Percentiles rank a stretch among this genome's conserved stretches.
Conservation (phyloP, 2,888 invertebrate species). For the Coelinius sp. region DNA sequence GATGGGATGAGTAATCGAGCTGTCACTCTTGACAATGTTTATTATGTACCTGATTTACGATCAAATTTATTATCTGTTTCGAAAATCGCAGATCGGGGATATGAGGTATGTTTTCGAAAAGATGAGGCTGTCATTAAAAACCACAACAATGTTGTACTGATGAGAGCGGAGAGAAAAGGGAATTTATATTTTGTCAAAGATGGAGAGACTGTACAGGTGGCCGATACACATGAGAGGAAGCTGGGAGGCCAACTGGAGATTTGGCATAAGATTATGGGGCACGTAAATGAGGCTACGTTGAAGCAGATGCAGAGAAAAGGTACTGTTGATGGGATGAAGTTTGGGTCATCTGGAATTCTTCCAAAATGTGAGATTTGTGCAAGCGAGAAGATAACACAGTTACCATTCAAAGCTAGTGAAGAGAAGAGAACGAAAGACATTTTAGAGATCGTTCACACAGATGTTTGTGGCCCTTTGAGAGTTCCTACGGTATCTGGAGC, state of each 20-base stretch:
- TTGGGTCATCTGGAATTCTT: neutral
- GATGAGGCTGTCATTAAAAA: conserved; percentile 13
- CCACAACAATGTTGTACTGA: neutral
- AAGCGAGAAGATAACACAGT: conserved; percentile 14
- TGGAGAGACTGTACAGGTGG: too few species aligned
- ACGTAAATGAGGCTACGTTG: neutral
- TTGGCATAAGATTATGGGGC: neutral
- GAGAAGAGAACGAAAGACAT: neutral
- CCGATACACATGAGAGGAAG: neutral
- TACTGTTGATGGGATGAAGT: neutral
- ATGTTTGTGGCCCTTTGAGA: conserved; percentile 36
- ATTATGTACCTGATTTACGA: conserved; percentile 22
- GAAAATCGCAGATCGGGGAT: conserved; percentile 9
- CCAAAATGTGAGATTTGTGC: conserved; percentile 31
- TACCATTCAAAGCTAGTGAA: neutral
- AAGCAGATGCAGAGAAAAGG: neutral
- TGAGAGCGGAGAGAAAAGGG: conserved; percentile 19
- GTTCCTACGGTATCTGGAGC: neutral
- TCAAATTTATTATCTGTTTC: conserved; percentile 30
- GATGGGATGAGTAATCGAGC: neutral
- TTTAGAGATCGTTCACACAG: conserved; percentile 49
- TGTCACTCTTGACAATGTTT: neutral
- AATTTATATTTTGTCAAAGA: conserved; percentile 31
- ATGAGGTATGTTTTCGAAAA: neutral
- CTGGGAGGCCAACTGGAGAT: neutral